phyloP scores from a whole-genome alignment of 2,113 vertebrate genomes.

The Proteles cristata region DNA sequence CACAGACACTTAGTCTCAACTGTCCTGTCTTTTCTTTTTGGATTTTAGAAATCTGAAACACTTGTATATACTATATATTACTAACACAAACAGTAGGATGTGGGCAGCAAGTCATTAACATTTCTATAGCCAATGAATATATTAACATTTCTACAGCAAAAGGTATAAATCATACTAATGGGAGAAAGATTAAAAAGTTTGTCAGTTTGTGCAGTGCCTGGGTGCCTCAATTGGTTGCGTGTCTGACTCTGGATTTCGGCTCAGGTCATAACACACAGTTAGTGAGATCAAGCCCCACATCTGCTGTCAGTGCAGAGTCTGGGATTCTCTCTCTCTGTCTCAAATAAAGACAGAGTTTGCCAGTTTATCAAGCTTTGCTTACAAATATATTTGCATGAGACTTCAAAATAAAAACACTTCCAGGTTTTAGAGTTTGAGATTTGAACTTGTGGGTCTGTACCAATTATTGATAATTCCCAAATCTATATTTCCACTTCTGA shows the following conservation, averaged over 20 bases:
- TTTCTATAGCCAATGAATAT: not conserved
- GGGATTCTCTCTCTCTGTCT: too few species aligned
- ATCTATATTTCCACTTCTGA: not conserved
- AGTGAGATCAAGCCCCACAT: too few species aligned
- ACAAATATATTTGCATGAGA: not conserved
- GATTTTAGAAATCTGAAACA: not conserved
- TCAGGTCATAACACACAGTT: too few species aligned
- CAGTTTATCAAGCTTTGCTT: not conserved
- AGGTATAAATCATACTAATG: not conserved
- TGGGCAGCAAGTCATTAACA: not conserved
- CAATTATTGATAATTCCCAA: not conserved
- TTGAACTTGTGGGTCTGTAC: not conserved
- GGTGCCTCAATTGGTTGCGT: too few species aligned
- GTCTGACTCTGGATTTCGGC: too few species aligned
- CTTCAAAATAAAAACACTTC: not conserved
- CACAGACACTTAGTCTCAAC: not conserved
- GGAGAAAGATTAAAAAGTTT: not conserved
- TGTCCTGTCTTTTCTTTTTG: not conserved
- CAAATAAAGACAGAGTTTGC: too few species aligned
- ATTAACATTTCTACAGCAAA: not conserved
- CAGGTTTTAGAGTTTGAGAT: not conserved
- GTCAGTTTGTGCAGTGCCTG: not conserved
- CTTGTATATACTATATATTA: not conserved
- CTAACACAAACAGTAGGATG: not conserved
- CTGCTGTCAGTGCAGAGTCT: too few species aligned